A percentile compares a stretch with the other conserved stretches of the same genome.
Evolutionary conservation across 2,113 vertebrate species (phyloP).

Genomic region (Antechinus flavipes): DNA sequence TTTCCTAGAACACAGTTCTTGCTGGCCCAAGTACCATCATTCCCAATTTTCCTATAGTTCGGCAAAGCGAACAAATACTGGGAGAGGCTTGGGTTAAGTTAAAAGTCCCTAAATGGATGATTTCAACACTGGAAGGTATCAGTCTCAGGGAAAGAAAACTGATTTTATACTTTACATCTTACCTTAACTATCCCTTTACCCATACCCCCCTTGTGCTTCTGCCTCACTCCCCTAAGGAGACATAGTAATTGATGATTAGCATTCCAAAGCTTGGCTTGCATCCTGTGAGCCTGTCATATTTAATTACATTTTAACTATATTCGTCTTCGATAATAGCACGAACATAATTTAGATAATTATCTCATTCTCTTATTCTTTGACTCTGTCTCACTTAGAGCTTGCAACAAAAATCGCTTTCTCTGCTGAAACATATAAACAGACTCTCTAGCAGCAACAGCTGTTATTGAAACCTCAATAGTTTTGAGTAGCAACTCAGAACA

Average conservation of each 20-base stretch:
- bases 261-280: conserved; percentile 87
- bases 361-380: conserved; percentile 86
- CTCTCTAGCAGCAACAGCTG: conserved; percentile 78
- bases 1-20: conserved; percentile 58
- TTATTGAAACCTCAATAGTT: conserved; percentile 59
- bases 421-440: conserved; percentile 84
- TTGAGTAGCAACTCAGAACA: conserved; percentile 58
- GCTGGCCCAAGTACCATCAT: conserved; percentile 7
- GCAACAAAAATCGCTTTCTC: conserved; percentile 83
- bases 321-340: conserved; percentile 87
- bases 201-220: conserved; percentile 66
- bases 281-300: conserved; percentile 88
- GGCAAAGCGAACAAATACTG: neutral
- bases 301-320: conserved; percentile 91
- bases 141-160: conserved; percentile 54
- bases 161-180: conserved; percentile 67
- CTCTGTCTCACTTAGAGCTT: conserved; percentile 83
- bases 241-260: conserved; percentile 87
- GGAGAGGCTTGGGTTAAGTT: conserved; percentile 46
- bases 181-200: conserved; percentile 67
- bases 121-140: conserved; percentile 68
- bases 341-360: conserved; percentile 91
- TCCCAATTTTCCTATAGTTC: neutral
- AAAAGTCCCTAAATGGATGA: conserved; percentile 54
- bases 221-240: conserved; percentile 82